Conservation (phyloP, 2,888 invertebrate genomes). For the Crocallis elinguaria region DNA sequence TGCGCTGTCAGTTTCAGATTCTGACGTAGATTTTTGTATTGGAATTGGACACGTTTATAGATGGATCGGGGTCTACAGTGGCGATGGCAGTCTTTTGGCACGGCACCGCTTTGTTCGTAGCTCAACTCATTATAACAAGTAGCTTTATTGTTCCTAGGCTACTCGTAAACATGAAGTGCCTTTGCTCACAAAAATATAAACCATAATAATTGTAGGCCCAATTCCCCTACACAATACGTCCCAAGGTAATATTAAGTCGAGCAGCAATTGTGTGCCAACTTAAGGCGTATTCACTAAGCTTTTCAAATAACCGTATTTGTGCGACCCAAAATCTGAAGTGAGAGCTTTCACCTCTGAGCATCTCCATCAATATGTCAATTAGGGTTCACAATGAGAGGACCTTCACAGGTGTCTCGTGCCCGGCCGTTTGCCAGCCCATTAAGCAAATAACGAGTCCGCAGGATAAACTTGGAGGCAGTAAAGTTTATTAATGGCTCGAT, state of each 20-base stretch:
- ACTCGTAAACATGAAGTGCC: slow-evolving; percentile 7
- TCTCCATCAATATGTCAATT: slow-evolving; percentile 74
- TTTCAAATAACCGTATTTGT: slow-evolving; percentile 33
- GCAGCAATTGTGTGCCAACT: slow-evolving; percentile 28
- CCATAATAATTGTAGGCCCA: slow-evolving; percentile 14
- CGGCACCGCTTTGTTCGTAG: too few relatives aligned
- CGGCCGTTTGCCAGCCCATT: slow-evolving; percentile 80
- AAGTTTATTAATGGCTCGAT: slow-evolving; percentile 85
- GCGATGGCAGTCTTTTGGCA: too few relatives aligned
- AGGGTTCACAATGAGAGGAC: slow-evolving; percentile 62
- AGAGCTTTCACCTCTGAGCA: slow-evolving; percentile 49
- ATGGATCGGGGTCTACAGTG: too few relatives aligned
- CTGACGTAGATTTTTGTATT: too few relatives aligned
- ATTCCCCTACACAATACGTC: slow-evolving; percentile 26
- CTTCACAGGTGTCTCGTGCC: slow-evolving; percentile 71
- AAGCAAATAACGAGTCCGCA: slow-evolving; percentile 82
- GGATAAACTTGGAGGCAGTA: slow-evolving; percentile 83
- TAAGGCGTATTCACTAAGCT: slow-evolving; percentile 30
- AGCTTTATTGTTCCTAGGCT: slow-evolving; percentile 2
- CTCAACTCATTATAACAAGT: too few relatives aligned
- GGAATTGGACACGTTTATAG: too few relatives aligned
- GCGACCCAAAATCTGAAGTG: slow-evolving; percentile 37
- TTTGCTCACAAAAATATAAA: slow-evolving; percentile 14
- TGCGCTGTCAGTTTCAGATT: too few relatives aligned
- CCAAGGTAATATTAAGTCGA: slow-evolving; percentile 21